Evolutionary conservation across 92 coral and sea anemone species (phyloP), one percentile per base, ranked within the genome.

Genomic region (Heliopora coerulea): DNA sequence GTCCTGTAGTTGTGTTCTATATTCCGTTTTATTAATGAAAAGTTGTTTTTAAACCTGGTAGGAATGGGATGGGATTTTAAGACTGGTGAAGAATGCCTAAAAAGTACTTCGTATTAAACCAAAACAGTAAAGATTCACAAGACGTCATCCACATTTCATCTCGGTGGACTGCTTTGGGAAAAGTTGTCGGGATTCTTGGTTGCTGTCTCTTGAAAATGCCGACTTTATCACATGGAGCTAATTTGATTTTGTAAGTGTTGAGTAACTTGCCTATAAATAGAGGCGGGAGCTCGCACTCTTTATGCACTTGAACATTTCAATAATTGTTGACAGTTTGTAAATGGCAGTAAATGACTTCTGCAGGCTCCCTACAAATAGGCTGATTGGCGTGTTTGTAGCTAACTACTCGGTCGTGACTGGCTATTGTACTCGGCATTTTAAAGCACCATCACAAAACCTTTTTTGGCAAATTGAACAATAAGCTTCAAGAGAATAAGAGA

Each of bases 311-410:
- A 70, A 70, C 54, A 70, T 70, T 70, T 70, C 77, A 54, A 50
- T 70, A 52, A 70, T 70, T 70, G 77, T 70, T 70, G 77, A 70
- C 77, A 70, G 77, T 50, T 33, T 70, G 29, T 52, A 54, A 68
- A 70, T 70, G 56, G 77, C 77, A 31, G 62, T 54, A 70, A 70
- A 54, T 70, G 77, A 70, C 62, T 49, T 70, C 25, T 56, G 37
- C 14, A 50, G 62, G 63, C 77, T 31, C 77, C 77, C 77, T 50
- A 26, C 62, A 17, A 28, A 11, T 54, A 26, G 27, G 37, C 54
- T 54, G 62, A 70, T 70, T 70, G 48, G 48, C 42, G 62, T 70
- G 77, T 34, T 70, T 70, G 77, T 70, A 34, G 35, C 63, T 50
- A 32, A 13, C 20, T 49, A 70, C 77, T 70, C 77, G 34, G 39